Evolutionary conservation across 2,797 vertebrate genomes (phyloP).

Genomic region (Merluccius polli): DNA sequence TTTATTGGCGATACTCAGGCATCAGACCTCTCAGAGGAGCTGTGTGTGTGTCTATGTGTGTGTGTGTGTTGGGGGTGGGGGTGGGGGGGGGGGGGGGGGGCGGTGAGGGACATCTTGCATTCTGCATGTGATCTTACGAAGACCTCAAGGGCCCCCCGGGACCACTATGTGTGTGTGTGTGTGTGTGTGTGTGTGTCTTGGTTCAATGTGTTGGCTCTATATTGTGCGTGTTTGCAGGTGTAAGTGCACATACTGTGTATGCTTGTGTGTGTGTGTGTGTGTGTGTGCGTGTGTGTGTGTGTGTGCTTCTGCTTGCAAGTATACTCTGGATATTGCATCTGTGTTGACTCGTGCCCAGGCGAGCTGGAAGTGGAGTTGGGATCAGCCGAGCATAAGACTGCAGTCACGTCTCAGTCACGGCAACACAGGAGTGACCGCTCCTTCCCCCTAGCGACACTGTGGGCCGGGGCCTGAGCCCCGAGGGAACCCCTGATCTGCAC

Average conservation of each 20-base stretch:
- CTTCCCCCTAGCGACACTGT: constrained; percentile 14
- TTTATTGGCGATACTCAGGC: no score
- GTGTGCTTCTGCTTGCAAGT: constrained; percentile 8
- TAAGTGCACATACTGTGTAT: background rate
- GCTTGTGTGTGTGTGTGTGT: background rate
- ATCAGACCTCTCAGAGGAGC: no score
- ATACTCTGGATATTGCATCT: background rate
- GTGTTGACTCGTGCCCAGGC: constrained; percentile 13
- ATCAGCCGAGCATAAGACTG: constrained; percentile 51
- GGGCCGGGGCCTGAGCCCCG: background rate
- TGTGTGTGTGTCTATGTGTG: no score
- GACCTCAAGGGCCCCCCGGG: no score
- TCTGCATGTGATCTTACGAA: no score
- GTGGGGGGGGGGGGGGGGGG: no score
- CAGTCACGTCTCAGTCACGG: constrained; percentile 59
- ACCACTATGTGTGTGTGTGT: no score
- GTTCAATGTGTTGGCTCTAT: background rate
- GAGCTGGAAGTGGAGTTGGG: constrained; percentile 47
- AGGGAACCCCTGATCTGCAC: constrained; percentile 21
- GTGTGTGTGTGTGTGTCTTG: no score
- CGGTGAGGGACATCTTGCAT: no score
- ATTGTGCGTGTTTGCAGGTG: background rate
- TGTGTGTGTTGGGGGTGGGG: no score
- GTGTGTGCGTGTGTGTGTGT: constrained; percentile 13
- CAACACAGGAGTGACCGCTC: constrained; percentile 45